Conservation (phyloP, 2,113 vertebrate species). For the Calidris pugnax region DNA sequence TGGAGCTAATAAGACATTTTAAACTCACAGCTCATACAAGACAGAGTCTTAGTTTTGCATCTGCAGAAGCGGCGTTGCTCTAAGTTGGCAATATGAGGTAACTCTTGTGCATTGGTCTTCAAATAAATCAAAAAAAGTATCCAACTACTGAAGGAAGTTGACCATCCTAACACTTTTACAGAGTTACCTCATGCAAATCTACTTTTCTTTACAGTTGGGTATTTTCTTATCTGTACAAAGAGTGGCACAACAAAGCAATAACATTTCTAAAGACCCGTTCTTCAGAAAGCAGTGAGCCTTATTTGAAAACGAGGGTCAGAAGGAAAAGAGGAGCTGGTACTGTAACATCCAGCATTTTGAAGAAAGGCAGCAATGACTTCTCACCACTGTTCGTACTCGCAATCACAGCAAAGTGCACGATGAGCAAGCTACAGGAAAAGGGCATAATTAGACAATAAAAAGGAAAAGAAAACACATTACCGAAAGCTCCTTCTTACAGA, state of each 20-base stretch:
- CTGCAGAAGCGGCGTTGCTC: not conserved
- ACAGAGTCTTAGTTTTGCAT: not conserved
- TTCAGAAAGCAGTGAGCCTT: not conserved
- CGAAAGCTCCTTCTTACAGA: not conserved
- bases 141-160: not conserved
- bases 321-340: not conserved
- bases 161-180: not conserved
- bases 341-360: not conserved
- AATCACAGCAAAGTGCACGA: not conserved
- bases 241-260: rapidly evolving
- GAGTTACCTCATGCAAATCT: not conserved
- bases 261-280: not conserved
- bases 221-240: not conserved
- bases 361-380: not conserved
- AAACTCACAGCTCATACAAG: not conserved
- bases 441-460: not conserved
- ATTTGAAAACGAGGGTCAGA: not conserved
- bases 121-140: not conserved
- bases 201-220: not conserved
- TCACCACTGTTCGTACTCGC: not conserved
- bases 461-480: not conserved
- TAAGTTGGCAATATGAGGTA: not conserved
- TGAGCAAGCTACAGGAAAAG: not conserved
- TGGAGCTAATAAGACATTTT: not conserved
- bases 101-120: not conserved